A percentile compares a stretch with the other conserved stretches of the same genome.
Conservation (phyloP, 1,140 invertebrate genomes). For the Popillia japonica region DNA sequence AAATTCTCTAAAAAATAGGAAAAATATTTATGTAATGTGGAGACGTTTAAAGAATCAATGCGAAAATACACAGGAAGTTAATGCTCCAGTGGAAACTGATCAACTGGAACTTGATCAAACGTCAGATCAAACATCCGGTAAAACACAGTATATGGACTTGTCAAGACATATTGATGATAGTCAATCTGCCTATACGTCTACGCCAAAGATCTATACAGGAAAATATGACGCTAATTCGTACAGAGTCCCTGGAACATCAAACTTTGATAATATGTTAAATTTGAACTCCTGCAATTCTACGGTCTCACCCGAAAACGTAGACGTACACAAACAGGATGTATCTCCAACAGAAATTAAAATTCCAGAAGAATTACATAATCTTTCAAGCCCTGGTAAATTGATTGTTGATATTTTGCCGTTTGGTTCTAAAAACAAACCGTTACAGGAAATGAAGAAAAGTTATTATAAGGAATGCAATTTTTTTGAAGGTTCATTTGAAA, state of each 20-base stretch:
- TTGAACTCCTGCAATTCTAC: not conserved
- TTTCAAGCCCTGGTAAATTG: conserved; percentile 18
- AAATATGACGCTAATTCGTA: not conserved
- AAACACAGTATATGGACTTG: not conserved
- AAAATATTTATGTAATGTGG: not conserved
- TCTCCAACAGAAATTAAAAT: not conserved
- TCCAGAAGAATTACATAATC: conserved; percentile 17
- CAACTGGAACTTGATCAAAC: not conserved
- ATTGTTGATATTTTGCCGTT: conserved; percentile 18
- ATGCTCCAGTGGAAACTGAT: not conserved
- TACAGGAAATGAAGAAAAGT: not conserved
- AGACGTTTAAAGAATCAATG: not conserved
- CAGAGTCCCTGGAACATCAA: not conserved
- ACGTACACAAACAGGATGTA: not conserved
- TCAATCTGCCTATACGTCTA: not conserved
- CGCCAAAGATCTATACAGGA: not conserved
- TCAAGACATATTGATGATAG: not conserved
- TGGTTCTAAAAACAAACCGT: not conserved
- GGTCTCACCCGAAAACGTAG: not conserved
- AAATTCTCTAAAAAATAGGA: not conserved
- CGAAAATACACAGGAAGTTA: not conserved
- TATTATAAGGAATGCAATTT: conserved; percentile 20
- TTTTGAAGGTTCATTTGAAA: conserved; percentile 24
- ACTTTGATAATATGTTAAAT: not conserved
- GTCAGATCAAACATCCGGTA: not conserved